Percentiles rank a stretch among this genome's conserved stretches.
These are phyloP conservation scores for Cosmia pyralina DNA, from an alignment of 2,888 invertebrate genomes.

Conservation along the genomic window DNA sequence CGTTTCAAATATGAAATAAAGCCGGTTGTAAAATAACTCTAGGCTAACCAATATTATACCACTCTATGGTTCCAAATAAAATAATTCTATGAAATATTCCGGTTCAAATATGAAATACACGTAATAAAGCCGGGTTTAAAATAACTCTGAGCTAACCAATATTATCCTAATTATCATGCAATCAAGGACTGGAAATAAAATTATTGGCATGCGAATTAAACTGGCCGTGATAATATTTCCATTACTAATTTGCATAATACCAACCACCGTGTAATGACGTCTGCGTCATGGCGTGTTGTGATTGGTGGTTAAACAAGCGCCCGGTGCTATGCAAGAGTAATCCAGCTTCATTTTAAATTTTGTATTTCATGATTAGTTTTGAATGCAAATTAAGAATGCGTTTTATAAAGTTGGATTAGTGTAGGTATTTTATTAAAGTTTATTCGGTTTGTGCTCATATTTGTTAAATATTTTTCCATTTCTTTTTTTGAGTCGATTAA, in stretches of 20 bases:
- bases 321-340: conserved; percentile 59
- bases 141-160: conserved; percentile 31
- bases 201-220: conserved; percentile 62
- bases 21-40: conserved; percentile 19
- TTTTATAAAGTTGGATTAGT: conserved; percentile 26
- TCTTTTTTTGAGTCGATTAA: no score
- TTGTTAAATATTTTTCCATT: no score
- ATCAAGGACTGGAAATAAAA: conserved; percentile 62
- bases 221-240: conserved; percentile 56
- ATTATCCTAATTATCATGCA: conserved; percentile 61
- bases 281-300: conserved; percentile 54
- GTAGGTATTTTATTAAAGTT: background rate
- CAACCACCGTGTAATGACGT: conserved; percentile 66
- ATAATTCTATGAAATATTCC: background rate
- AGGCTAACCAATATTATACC: conserved; percentile 46
- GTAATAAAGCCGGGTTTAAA: conserved; percentile 19
- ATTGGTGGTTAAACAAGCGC: conserved; percentile 65
- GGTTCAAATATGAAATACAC: conserved; percentile 17
- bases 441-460: background rate
- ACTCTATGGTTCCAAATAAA: no score
- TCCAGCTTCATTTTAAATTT: conserved; percentile 24
- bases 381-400: conserved; percentile 19
- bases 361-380: conserved; percentile 26
- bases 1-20: conserved; percentile 13
- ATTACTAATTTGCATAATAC: conserved; percentile 67